Conservation (phyloP, 2,797 vertebrate species). For the Sphenopsis melanotis region DNA sequence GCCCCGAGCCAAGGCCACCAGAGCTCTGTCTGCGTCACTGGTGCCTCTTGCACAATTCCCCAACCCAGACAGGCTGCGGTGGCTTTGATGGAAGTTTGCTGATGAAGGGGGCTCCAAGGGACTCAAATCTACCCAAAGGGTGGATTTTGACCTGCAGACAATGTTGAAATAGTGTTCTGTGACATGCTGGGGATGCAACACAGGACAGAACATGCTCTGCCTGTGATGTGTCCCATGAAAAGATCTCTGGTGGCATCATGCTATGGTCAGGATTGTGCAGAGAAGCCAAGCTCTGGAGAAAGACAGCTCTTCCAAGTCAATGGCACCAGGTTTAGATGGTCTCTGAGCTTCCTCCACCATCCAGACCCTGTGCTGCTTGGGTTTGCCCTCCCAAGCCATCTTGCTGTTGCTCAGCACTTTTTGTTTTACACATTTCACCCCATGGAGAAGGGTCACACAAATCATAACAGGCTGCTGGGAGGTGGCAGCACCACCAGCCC, state of each 20-base stretch:
- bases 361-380: background rate
- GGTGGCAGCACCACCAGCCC: background rate
- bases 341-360: background rate
- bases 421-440: background rate
- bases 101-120: background rate
- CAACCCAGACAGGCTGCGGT: fast-evolving
- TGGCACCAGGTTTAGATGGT: background rate
- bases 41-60: background rate
- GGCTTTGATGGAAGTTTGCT: background rate
- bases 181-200: background rate
- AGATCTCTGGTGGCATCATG: background rate
- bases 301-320: background rate
- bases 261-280: background rate
- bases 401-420: background rate
- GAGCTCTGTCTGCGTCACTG: background rate
- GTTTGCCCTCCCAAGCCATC: background rate
- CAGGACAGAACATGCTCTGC: background rate
- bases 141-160: conserved; percentile 9
- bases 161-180: background rate
- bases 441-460: background rate
- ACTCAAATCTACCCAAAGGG: background rate
- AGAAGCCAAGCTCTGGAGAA: background rate
- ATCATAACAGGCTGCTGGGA: background rate
- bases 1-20: conserved; percentile 29
- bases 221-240: background rate